phyloP scores from a whole-genome alignment of 2,888 invertebrate species.

The Mythimna ferrago region DNA sequence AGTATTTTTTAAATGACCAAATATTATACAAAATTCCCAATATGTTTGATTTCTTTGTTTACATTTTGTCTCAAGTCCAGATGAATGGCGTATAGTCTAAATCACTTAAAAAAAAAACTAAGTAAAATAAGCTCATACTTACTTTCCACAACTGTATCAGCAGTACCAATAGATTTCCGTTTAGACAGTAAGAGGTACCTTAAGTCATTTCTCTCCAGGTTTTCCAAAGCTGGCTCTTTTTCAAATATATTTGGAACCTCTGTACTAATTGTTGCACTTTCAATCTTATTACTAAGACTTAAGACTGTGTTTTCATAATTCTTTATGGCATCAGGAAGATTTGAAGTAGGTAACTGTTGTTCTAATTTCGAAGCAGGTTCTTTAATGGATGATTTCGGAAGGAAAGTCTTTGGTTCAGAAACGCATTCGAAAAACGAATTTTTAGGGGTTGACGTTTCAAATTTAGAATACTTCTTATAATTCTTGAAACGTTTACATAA shows the following conservation, averaged over 20 bases:
- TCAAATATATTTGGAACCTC: background rate
- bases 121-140: constrained; percentile 27
- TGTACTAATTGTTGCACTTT: constrained; percentile 22
- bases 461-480: constrained; percentile 30
- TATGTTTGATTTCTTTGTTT: too few relatives aligned
- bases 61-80: too few relatives aligned
- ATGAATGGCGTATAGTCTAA: too few relatives aligned
- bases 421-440: constrained; percentile 7
- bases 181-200: constrained; percentile 72
- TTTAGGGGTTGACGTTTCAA: constrained; percentile 34
- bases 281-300: constrained; percentile 25
- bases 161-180: constrained; percentile 56
- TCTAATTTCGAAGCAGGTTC: constrained; percentile 41
- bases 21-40: too few relatives aligned
- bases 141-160: constrained; percentile 41
- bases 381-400: constrained; percentile 24
- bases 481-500: constrained; percentile 62
- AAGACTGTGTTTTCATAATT: constrained; percentile 12
- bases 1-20: too few relatives aligned
- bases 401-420: background rate
- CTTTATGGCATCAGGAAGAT: background rate
- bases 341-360: background rate
- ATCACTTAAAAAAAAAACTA: background rate
- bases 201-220: constrained; percentile 69
- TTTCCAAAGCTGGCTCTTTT: background rate